phyloP scores from a whole-genome alignment of 2,888 invertebrate species.

The Andrena trimmerana region DNA sequence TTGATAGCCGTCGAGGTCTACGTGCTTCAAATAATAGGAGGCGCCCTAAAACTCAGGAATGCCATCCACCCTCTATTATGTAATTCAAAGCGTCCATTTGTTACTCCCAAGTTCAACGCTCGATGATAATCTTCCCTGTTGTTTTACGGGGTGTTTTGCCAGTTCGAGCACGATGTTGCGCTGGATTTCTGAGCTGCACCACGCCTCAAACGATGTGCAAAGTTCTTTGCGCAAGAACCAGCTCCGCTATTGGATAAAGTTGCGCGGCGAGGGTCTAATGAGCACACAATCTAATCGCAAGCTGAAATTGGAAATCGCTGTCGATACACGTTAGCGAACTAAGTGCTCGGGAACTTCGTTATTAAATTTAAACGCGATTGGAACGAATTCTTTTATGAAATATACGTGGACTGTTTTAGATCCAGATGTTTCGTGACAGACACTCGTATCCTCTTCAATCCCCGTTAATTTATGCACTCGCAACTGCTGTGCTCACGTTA shows the following conservation, averaged over 20 bases:
- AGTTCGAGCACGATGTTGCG: conserved; percentile 9
- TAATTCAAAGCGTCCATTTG: conserved; percentile 19
- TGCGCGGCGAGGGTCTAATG: conserved; percentile 28
- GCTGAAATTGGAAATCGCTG: conserved; percentile 35
- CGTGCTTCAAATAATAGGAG: conserved; percentile 25
- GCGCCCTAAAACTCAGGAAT: neutral
- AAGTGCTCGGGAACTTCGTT: conserved; percentile 31
- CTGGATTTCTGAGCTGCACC: neutral
- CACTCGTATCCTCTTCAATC: conserved; percentile 22
- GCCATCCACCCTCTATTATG: neutral
- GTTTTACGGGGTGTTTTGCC: conserved; percentile 27
- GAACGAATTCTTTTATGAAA: neutral
- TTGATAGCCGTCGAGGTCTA: conserved; percentile 28
- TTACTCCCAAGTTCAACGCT: conserved; percentile 4
- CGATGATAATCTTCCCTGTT: conserved; percentile 11
- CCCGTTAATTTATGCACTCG: neutral
- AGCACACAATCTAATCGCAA: conserved; percentile 52
- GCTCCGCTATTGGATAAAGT: conserved; percentile 47
- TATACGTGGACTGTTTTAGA: neutral
- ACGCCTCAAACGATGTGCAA: conserved; percentile 27
- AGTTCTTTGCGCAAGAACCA: conserved; percentile 47
- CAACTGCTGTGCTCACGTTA: neutral
- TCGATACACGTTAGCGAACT: conserved; percentile 42
- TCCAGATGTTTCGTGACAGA: conserved; percentile 20
- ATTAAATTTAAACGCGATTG: conserved; percentile 28